Evolutionary conservation across 2,113 vertebrate genomes (phyloP), one percentile per base, ranked within the genome.

Genomic region (Pseudopodoces humilis): DNA sequence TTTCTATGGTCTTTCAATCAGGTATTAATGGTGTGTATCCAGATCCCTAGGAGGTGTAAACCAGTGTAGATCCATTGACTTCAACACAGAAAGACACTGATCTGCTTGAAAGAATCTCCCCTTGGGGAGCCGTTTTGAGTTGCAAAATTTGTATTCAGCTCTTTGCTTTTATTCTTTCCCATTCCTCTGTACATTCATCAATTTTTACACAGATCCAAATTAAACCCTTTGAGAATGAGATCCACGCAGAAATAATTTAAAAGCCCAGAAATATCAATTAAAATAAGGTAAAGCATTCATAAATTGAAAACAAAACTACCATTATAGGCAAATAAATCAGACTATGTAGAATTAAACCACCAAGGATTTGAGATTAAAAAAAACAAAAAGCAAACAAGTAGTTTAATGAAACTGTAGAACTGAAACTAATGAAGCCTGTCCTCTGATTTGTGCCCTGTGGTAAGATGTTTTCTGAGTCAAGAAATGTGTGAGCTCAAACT

Each of bases 1-100:
- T 94, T 93, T 95, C 64, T 81, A 44, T 56, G 68, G 59, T 63
- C 87, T 88, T 95, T 74, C 55, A 95, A 63, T 81, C 75, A 86
- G 90, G 67, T 93, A 56, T 52, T 95, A 94, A 95, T 85, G 82
- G 63, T 67, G 86, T 95, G 76, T 81, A 91, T 86, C 87, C 92
- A 77, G 85, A 88, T 81, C 90, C 90, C 71, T 81, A 90, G 75
- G 85, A 93, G 75, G 59, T 88, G 87, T 81, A 93, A 95, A 65
- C 47, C 21, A 67, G 47, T 44, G n/a, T 83, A 75, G 71, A 79
- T 86, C 63, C 90, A 83, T 41, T 90, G 91, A 77, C 43, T 93
- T 70, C 91, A 74, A 24, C 64, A 80, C 16, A 86, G 71, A 92
- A 83, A 75, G 58, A 94, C 25, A 84, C 62, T 67, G 84, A 95